Percentiles rank a stretch among this genome's conserved stretches.
phyloP scores from a whole-genome alignment of 2,113 vertebrate genomes.

The Microcebus ravelobensis region DNA sequence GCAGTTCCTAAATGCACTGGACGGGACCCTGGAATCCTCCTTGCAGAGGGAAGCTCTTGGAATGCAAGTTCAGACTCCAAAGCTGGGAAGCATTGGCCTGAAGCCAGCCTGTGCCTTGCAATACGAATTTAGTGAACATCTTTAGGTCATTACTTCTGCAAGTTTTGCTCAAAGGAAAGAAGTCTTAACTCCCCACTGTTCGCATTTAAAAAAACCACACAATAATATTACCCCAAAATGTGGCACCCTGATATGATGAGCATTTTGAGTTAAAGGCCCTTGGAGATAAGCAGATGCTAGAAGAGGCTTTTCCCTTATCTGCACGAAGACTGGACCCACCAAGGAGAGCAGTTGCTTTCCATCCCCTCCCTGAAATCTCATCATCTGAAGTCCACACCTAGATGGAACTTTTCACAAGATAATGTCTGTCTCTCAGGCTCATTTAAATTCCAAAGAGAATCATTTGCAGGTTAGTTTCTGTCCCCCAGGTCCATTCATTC shows the following conservation, averaged over 20 bases:
- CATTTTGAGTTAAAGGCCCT: neutral
- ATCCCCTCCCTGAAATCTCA: neutral
- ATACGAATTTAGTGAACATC: neutral
- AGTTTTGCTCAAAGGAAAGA: neutral
- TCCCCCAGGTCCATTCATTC: neutral
- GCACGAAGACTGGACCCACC: neutral
- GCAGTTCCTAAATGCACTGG: neutral
- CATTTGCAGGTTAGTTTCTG: neutral
- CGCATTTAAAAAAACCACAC: neutral
- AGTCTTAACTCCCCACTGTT: neutral
- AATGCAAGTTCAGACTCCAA: neutral
- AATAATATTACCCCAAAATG: neutral
- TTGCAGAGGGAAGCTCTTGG: neutral
- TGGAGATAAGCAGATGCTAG: neutral
- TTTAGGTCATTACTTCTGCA: neutral
- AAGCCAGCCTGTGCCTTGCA: neutral
- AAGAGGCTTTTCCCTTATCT: neutral
- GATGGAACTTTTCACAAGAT: neutral
- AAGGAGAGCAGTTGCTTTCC: neutral
- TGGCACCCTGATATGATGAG: neutral
- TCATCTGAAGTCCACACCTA: neutral
- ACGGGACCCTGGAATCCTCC: neutral
- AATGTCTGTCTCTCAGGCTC: neutral
- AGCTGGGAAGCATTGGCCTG: neutral
- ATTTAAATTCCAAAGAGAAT: neutral